These are phyloP conservation scores for Procapra przewalskii DNA, from an alignment of 2,113 vertebrate species.

Conservation along the genomic window DNA sequence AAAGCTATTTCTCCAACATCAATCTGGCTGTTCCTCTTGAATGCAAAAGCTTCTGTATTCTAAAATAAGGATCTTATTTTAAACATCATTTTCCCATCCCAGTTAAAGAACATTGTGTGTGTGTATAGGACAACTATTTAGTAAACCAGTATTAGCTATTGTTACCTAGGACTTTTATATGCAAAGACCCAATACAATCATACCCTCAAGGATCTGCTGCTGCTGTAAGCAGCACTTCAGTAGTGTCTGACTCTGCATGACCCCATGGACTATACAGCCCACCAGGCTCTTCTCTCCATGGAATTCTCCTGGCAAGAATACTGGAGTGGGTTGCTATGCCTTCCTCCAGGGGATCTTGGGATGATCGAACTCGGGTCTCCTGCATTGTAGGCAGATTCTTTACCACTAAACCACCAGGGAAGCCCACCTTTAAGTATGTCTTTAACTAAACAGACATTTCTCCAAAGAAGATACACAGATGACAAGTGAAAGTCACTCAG, in stretches of 20 bases:
- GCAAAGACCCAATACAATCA: background rate
- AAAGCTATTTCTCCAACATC: background rate
- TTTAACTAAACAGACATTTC: background rate
- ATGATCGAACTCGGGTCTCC: fast-evolving
- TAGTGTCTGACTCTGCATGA: background rate
- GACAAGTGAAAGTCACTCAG: background rate
- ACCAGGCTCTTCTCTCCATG: background rate
- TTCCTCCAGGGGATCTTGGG: background rate
- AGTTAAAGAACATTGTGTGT: background rate
- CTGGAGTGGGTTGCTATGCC: background rate
- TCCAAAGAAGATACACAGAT: background rate
- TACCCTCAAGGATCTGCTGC: background rate
- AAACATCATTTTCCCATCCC: background rate
- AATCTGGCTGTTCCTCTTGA: background rate
- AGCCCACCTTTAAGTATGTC: background rate
- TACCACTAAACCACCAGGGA: background rate
- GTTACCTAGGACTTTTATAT: background rate
- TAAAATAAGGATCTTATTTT: background rate
- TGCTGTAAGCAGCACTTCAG: background rate
- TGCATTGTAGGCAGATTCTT: background rate
- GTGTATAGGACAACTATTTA: background rate
- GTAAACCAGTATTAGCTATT: background rate
- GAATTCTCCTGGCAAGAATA: background rate
- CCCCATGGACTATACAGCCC: background rate
- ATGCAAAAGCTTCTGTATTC: background rate